phyloP scores from a whole-genome alignment of 2,113 vertebrate genomes.

The Micronisus gabar region DNA sequence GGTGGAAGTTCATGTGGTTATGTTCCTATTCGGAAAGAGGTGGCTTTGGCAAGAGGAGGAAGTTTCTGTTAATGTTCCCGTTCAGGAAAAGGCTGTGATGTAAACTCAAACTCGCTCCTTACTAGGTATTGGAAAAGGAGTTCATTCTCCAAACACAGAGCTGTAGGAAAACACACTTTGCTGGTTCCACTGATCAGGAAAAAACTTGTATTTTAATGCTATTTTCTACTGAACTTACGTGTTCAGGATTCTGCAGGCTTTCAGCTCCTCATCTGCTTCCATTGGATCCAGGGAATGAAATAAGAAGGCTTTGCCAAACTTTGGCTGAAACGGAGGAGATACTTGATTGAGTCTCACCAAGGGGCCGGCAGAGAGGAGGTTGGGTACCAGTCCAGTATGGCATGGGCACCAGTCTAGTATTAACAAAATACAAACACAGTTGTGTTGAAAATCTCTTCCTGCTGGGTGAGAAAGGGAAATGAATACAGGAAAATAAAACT shows the following conservation, averaged over 20 bases:
- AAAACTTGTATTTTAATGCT: not conserved
- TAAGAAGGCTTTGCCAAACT: not conserved
- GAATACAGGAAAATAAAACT: slow-evolving; percentile 9
- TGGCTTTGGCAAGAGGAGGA: not conserved
- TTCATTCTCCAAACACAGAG: not conserved
- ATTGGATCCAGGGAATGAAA: not conserved
- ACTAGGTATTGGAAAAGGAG: not conserved
- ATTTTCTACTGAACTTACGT: not conserved
- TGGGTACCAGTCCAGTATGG: not conserved
- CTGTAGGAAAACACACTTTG: not conserved
- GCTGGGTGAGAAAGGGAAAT: not conserved
- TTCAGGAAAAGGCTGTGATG: not conserved
- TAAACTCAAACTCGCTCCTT: not conserved
- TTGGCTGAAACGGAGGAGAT: not conserved
- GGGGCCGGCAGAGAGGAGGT: not conserved
- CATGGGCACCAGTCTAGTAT: not conserved
- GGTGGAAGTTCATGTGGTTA: not conserved
- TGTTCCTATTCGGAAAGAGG: not conserved
- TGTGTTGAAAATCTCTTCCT: not conserved
- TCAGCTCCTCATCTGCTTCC: not conserved
- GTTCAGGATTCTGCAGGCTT: not conserved
- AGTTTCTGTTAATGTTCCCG: not conserved
- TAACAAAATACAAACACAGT: not conserved
- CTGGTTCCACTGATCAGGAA: not conserved
- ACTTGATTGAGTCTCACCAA: not conserved